A percentile compares a stretch with the other conserved stretches of the same genome.
Conservation (phyloP, 2,113 vertebrate genomes). For the Oceanites oceanicus region DNA sequence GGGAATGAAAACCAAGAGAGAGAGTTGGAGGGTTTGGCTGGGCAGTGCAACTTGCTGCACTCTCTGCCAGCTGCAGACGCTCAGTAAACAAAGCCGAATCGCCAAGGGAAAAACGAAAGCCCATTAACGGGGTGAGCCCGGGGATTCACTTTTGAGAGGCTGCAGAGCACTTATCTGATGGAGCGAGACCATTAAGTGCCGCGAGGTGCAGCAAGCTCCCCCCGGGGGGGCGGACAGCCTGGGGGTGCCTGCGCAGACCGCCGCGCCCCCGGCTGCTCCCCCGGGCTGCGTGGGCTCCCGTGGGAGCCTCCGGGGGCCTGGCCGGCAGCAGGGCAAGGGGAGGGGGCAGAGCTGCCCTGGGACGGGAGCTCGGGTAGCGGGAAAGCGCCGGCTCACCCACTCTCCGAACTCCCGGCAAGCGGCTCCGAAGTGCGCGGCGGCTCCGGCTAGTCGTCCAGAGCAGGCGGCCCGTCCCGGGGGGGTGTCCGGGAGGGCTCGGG, state of each 20-base stretch:
- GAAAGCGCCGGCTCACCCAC: neutral
- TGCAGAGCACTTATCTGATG: conserved; percentile 76
- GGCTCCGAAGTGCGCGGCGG: neutral
- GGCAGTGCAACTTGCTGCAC: neutral
- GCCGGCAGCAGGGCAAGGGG: neutral
- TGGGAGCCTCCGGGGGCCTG: neutral
- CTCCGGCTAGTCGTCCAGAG: neutral
- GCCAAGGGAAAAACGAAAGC: conserved; percentile 73
- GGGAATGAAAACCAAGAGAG: neutral
- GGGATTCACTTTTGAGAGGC: conserved; percentile 63
- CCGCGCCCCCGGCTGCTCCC: neutral
- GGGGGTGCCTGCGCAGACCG: neutral
- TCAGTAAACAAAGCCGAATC: conserved; percentile 60
- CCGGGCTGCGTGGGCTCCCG: neutral
- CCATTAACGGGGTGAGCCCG: conserved; percentile 74
- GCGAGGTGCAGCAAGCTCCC: neutral
- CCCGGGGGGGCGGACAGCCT: neutral
- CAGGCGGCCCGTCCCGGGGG: too few species aligned
- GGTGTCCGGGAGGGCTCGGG: too few species aligned
- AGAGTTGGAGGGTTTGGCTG: neutral
- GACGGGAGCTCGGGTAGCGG: neutral
- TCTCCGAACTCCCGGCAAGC: neutral
- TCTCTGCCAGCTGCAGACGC: conserved; percentile 53
- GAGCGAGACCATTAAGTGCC: conserved; percentile 70
- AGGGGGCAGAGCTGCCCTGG: neutral